Percentiles rank a stretch among this genome's conserved stretches.
These are phyloP conservation scores for Loripinus fragilis DNA, from an alignment of 2,888 invertebrate species.

Conservation along the genomic window DNA sequence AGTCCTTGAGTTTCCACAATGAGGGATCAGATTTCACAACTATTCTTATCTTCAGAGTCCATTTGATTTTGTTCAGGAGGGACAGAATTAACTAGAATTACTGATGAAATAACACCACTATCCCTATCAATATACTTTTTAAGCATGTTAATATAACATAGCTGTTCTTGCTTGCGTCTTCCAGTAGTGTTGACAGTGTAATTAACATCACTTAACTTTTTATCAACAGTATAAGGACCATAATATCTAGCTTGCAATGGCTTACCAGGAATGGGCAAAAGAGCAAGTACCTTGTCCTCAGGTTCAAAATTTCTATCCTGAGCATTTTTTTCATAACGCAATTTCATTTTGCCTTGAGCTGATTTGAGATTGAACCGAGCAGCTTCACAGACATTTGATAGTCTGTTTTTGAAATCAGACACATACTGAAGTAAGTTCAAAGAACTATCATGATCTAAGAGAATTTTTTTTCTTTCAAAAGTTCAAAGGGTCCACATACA, in stretches of 20 bases:
- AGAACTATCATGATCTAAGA: neutral
- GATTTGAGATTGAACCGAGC: slow-evolving; percentile 45
- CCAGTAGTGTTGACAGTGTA: slow-evolving; percentile 50
- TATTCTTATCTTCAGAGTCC: slow-evolving; percentile 6
- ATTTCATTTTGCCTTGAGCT: slow-evolving; percentile 54
- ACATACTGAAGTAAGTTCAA: slow-evolving; percentile 17
- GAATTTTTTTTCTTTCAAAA: neutral
- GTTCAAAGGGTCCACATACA: slow-evolving; percentile 30
- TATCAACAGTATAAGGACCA: slow-evolving; percentile 50
- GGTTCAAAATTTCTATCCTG: slow-evolving; percentile 47
- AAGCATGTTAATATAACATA: slow-evolving; percentile 57
- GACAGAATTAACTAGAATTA: slow-evolving; percentile 26
- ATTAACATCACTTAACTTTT: slow-evolving; percentile 43
- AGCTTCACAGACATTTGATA: slow-evolving; percentile 20
- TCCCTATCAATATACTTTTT: slow-evolving; percentile 39
- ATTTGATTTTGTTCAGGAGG: slow-evolving; percentile 19
- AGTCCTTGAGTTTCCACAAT: slow-evolving; percentile 34
- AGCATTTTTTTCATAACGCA: slow-evolving; percentile 44
- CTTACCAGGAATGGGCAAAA: slow-evolving; percentile 50
- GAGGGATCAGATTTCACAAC: slow-evolving; percentile 16
- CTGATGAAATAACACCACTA: neutral
- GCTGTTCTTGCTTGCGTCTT: slow-evolving; percentile 31
- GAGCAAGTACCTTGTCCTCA: slow-evolving; percentile 57
- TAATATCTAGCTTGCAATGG: slow-evolving; percentile 50
- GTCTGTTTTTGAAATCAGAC: neutral